Percentiles rank a stretch among this genome's conserved stretches.
phyloP scores from a whole-genome alignment of 2,113 vertebrate genomes.

The Limnothrissa miodon region DNA sequence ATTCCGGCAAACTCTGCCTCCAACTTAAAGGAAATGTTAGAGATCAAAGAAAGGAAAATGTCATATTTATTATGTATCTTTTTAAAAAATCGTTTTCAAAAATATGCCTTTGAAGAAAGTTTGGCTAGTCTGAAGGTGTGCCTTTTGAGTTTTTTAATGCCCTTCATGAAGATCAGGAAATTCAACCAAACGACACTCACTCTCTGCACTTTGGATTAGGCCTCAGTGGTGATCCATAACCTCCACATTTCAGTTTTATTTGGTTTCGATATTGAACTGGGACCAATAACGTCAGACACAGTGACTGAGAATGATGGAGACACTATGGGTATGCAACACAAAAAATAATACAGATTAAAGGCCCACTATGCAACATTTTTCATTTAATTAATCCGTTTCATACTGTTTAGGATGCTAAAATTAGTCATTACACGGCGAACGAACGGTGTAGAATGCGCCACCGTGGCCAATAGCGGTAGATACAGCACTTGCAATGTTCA shows the following conservation, averaged over 20 bases:
- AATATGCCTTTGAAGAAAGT: background rate
- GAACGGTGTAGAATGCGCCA: no score
- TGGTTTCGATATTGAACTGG: background rate
- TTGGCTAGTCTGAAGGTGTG: background rate
- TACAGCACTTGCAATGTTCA: no score
- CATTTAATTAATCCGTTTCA: no score
- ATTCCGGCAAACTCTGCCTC: conserved; percentile 3
- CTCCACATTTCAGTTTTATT: background rate
- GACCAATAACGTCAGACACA: background rate
- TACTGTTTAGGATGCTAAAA: no score
- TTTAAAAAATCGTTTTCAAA: background rate
- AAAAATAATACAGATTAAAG: background rate
- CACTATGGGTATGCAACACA: background rate
- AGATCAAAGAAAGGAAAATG: background rate
- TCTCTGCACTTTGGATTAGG: background rate
- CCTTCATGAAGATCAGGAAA: background rate
- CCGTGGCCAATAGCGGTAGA: no score
- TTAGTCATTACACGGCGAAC: no score
- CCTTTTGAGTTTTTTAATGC: background rate
- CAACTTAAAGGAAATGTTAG: background rate
- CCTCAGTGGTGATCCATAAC: background rate
- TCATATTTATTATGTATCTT: background rate
- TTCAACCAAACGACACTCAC: background rate
- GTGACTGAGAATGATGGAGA: background rate
- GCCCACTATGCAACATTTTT: no score